Evolutionary conservation across 92 coral and sea anemone genomes (phyloP).

Genomic region (Scolanthus callimorphus): DNA sequence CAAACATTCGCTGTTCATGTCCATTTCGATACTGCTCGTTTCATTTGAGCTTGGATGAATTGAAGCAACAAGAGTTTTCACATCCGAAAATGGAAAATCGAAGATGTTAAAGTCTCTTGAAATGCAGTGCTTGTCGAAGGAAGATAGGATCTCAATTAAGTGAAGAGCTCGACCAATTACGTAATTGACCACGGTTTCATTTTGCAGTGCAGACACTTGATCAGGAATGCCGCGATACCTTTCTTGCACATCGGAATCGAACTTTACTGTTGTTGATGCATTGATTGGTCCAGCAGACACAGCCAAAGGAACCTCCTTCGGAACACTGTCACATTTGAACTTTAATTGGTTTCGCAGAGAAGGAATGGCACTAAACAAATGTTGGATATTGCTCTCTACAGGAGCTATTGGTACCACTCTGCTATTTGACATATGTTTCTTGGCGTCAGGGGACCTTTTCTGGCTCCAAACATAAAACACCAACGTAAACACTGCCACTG

Average conservation of each 20-base stretch:
- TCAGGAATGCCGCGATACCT: neutral
- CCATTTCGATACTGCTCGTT: neutral
- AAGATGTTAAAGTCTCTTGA: slow-evolving; percentile 34
- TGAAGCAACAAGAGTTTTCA: slow-evolving; percentile 9
- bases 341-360: neutral
- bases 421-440: slow-evolving; percentile 24
- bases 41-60: slow-evolving; percentile 4
- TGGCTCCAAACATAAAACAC: slow-evolving; percentile 42
- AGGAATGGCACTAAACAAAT: neutral
- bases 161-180: slow-evolving; percentile 34
- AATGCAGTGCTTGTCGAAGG: slow-evolving; percentile 29
- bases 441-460: slow-evolving; percentile 27
- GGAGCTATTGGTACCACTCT: slow-evolving; percentile 42
- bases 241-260: neutral
- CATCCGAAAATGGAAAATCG: slow-evolving; percentile 40
- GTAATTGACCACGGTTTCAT: slow-evolving; percentile 14
- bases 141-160: slow-evolving; percentile 23
- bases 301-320: neutral
- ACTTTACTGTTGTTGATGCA: neutral
- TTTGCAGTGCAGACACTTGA: slow-evolving; percentile 11
- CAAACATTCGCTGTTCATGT: slow-evolving; percentile 37
- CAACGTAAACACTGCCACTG: slow-evolving; percentile 46
- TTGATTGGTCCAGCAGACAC: neutral
- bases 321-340: neutral
- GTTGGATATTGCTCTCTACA: slow-evolving; percentile 5